Evolutionary conservation across 2,797 vertebrate genomes (phyloP), one percentile per base, ranked within the genome.

Genomic region (Artibeus jamaicensis): DNA sequence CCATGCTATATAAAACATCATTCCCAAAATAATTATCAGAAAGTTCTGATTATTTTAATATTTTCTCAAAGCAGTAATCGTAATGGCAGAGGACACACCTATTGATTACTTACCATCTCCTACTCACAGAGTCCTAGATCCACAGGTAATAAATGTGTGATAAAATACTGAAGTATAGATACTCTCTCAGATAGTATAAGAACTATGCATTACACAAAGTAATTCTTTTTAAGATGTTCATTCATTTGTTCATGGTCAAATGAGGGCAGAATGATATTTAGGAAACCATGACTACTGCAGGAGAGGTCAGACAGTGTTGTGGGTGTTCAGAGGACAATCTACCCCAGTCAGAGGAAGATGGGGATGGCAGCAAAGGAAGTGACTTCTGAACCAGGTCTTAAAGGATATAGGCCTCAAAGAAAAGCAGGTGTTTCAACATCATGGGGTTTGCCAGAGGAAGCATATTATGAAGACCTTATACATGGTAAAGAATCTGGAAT

Each of bases 11-110:
- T 37, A 87, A 92, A 87, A 34, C 22, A 71, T 85, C 21, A 7
- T 62, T 62, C 39, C 77, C 62, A 37, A 91, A 95, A 88, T 77
- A 89, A 65, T 70, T 85, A 95, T 18, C 29, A 92, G 37, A 77
- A 90, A 85, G 12, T 71, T 76, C n/a, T 46, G 15, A 59, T 57
- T 86, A 79, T 70, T 48, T 91, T 44, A 44, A 73, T 39, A 70
- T 57, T 85, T 15, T 55, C 57, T 93, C 15, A 59, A 53, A 77
- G 18, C 39, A 67, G 18, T 46, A 37, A 83, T 16, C 44, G 1
- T 26, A 86, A 79, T 53, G 12, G 21, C 37, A 76, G 24, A 82
- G 21, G 86, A 46, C 9, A 89, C 12, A 74, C 19, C 22, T 65
- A 79, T 22, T 53, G 19, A 32, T n/a, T 59, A 79, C 46, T 85